Evolutionary conservation across 2,797 vertebrate species (phyloP), one percentile per base, ranked within the genome.

Genomic region (Denticeps clupeoides): DNA sequence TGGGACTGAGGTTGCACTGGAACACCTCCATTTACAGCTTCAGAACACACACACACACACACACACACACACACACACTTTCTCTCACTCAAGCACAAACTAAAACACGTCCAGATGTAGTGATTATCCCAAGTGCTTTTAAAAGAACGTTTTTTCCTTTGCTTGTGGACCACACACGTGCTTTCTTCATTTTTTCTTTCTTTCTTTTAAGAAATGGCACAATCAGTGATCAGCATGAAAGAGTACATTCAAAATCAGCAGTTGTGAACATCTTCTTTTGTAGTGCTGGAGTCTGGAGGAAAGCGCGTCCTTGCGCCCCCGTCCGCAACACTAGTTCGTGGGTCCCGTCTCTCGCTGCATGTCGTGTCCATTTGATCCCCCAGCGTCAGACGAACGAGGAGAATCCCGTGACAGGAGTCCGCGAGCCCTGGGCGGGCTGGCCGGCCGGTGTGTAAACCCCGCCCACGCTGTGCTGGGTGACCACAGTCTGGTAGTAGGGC

Each of bases 321-420:
- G 15, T 33, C 37, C 15, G 5, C 37, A 33, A 15, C 33, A 37
- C 37, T 18, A 19, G 33, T 5, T 37, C 33, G 13, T 12, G n/a
- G n/a, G n/a, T 31, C 2, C 9, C 32, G 32, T 5, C 23, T 24
- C 4, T 23, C 22, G 22, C 18, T 18, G n/a, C 7, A 18, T 35
- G 32, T 12, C 26, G 10, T 25, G 8, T 26, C 7, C 9, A 2
- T 2, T 28, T 10, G 12, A 13, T 27, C 9, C 7, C 28, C 28
- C 10, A 31, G 13, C 8, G 66, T 96, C 87, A 97, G 70, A 97
- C 93, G 2, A 97, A 97, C 8, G 93, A 97, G 26, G 93, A 97
- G 80, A 97, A 97, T 31, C 93, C 93, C 15, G 93, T 93, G 67
- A 96, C 87, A 7, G 93, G 90, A 59, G 93, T 88, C 69, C 92